Conservation (phyloP, 2,888 invertebrate genomes). For the Lamellibrachia columna region DNA sequence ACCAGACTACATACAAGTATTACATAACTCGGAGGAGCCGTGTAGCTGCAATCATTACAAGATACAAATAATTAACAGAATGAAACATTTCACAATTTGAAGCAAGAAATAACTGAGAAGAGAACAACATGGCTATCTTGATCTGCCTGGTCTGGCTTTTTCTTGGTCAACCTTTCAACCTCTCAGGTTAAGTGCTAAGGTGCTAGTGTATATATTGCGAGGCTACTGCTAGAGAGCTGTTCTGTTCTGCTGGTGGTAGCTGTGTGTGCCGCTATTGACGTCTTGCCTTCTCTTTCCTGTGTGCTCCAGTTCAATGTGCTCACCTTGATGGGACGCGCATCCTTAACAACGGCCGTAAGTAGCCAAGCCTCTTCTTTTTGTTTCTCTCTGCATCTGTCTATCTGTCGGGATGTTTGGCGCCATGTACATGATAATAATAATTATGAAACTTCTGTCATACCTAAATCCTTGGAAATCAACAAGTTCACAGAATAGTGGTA, state of each 20-base stretch:
- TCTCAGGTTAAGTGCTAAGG: background rate
- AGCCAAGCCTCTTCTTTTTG: background rate
- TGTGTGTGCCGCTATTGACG: constrained; percentile 4
- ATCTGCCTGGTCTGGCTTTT: too few relatives aligned
- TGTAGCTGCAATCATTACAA: too few relatives aligned
- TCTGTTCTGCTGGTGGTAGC: background rate
- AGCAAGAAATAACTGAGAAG: too few relatives aligned
- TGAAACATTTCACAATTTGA: too few relatives aligned
- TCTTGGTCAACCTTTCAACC: too few relatives aligned
- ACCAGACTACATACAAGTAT: too few relatives aligned
- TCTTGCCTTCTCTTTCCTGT: constrained; percentile 35
- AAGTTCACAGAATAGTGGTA: too few relatives aligned
- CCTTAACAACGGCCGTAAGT: constrained; percentile 52
- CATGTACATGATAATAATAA: background rate
- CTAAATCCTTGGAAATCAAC: background rate
- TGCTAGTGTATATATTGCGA: background rate
- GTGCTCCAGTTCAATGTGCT: constrained; percentile 57
- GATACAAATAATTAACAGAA: too few relatives aligned
- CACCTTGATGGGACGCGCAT: constrained; percentile 55
- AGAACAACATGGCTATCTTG: too few relatives aligned
- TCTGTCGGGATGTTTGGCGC: background rate
- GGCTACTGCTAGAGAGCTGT: constrained; percentile 22
- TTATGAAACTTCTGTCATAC: background rate
- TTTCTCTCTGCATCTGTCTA: background rate
- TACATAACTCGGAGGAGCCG: too few relatives aligned